Evolutionary conservation across 2,113 vertebrate genomes (phyloP), one percentile per base, ranked within the genome.

Genomic region (Rousettus leschenaultii): DNA sequence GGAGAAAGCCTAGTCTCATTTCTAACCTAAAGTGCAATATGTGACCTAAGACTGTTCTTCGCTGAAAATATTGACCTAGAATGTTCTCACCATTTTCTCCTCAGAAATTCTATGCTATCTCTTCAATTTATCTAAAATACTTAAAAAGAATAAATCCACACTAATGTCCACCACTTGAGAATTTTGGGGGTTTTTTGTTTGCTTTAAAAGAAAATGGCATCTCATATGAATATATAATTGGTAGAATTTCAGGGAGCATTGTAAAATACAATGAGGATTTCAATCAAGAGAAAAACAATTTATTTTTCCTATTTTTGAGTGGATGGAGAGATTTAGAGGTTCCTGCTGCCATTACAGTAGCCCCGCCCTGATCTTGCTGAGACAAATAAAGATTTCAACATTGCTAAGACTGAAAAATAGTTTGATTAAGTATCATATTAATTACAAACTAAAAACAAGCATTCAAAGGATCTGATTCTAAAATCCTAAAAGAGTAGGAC

Each of bases 201-300:
- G 40, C 68, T 95, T 96, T 68, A 55, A 91, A 97, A 77, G 12
- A 9, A 30, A 78, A 48, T 77, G 28, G 16, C 74, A 80, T 91
- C 57, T 89, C 24, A 82, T 53, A 38, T 65, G 16, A 94, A 89
- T 51, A n/a, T 74, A 75, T 89, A 92, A 88, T 57, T 65, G 35
- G 63, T n/a, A 78, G 85, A 66, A 85, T 95, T 96, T 91, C 53
- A 87, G 43, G 26, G 12, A 91, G 6, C 93, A 16, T 48, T 65
- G n/a, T 26, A 66, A 96, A 61, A 86, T 66, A 30, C 86, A 91
- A 66, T 91, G 24, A 91, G 7, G 14, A 71, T 85, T 94, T 91
- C 35, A 80, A 80, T 57, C 24, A 82, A 70, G 30, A 77, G 5
- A 35, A 51, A 85, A 89, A 38, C 18, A 80, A 45, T 55, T 86